Percentiles rank a stretch among this genome's conserved stretches.
phyloP scores from a whole-genome alignment of 1,140 invertebrate genomes.

The Caerostris extrusa region DNA sequence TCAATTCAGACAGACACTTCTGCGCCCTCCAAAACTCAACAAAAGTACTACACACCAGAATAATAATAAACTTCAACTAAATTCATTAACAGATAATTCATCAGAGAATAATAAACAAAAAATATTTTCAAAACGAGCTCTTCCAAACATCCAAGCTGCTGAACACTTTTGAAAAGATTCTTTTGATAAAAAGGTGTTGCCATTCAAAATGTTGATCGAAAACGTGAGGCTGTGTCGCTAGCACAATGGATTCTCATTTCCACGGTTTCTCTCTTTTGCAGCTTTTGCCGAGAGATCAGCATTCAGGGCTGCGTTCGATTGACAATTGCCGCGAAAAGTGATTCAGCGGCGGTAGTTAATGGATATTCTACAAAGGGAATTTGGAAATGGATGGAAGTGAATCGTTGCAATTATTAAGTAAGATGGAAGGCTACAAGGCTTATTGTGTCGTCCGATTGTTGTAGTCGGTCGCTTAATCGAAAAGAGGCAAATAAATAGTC shows the following conservation, averaged over 20 bases:
- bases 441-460: neutral
- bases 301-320: neutral
- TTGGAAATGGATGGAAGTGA: neutral
- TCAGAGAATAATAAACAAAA: neutral
- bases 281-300: neutral
- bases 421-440: neutral
- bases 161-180: slow-evolving; percentile 19
- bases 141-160: neutral
- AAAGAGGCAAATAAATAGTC: neutral
- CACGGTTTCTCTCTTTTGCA: slow-evolving; percentile 40
- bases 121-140: neutral
- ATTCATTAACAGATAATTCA: slow-evolving; percentile 17
- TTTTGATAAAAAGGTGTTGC: slow-evolving; percentile 36
- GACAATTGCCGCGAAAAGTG: neutral
- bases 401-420: slow-evolving; percentile 53
- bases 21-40: neutral
- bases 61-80: slow-evolving; percentile 14
- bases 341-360: slow-evolving; percentile 11
- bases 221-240: neutral
- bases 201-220: slow-evolving; percentile 38
- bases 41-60: neutral
- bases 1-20: too few species aligned
- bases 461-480: neutral
- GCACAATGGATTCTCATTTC: slow-evolving; percentile 56
- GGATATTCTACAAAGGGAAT: slow-evolving; percentile 36